Conservation (phyloP, 2,113 vertebrate genomes). For the Mesoclemmys tuberculata region DNA sequence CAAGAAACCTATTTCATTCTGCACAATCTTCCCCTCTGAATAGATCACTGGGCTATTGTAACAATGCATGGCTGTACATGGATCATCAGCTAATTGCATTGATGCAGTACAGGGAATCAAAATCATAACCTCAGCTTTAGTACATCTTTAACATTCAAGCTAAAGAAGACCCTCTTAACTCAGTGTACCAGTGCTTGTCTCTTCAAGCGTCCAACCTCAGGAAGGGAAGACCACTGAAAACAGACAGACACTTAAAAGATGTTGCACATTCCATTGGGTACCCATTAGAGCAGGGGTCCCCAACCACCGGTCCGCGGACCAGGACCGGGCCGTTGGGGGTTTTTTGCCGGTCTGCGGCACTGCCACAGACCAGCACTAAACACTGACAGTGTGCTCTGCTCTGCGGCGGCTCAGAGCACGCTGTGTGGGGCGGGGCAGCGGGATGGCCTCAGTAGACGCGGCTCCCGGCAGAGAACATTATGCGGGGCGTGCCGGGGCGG, state of each 20-base stretch:
- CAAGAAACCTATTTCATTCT: neutral
- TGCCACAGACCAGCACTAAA: no score
- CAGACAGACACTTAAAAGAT: neutral
- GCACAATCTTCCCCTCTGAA: neutral
- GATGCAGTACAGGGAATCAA: neutral
- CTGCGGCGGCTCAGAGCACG: no score
- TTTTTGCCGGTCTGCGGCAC: no score
- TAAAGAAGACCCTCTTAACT: rapidly evolving
- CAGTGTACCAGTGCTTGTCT: rapidly evolving
- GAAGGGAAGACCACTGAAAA: neutral
- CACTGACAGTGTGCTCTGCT: no score
- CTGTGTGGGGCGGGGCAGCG: no score
- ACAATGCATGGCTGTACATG: rapidly evolving
- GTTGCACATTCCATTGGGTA: neutral
- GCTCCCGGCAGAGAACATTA: no score
- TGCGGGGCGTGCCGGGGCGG: no score
- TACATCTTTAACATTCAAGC: neutral
- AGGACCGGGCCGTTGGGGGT: no score
- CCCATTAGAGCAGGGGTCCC: no score
- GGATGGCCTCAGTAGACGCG: no score
- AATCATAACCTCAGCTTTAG: neutral
- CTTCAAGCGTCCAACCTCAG: neutral
- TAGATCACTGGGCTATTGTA: neutral
- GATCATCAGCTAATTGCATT: neutral
- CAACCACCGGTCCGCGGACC: no score